These are phyloP conservation scores for Eulithis prunata DNA, from an alignment of 2,888 invertebrate species.

Conservation along the genomic window DNA sequence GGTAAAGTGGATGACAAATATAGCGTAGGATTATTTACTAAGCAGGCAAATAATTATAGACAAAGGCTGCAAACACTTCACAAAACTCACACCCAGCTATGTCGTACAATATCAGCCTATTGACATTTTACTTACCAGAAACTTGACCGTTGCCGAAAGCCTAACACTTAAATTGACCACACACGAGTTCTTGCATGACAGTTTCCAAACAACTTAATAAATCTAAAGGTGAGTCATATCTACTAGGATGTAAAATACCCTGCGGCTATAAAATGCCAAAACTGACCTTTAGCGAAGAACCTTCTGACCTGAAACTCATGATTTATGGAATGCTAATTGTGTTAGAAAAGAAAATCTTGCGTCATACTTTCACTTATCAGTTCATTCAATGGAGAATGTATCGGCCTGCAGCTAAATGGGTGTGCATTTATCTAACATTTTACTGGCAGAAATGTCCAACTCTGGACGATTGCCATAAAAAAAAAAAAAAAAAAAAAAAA, in stretches of 20 bases:
- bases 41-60: too few species aligned
- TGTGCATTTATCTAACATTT: too few species aligned
- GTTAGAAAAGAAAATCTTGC: conserved; percentile 32
- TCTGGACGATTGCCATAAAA: too few species aligned
- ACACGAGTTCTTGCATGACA: conserved; percentile 18
- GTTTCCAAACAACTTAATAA: conserved; percentile 14
- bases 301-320: conserved; percentile 36
- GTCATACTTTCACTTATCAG: conserved; percentile 32
- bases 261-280: conserved; percentile 26
- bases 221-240: conserved; percentile 27
- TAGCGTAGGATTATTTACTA: too few species aligned
- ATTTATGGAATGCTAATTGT: conserved; percentile 32
- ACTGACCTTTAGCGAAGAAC: conserved; percentile 34
- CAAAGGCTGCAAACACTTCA: too few species aligned
- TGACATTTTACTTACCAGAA: conserved; percentile 18
- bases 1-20: too few species aligned
- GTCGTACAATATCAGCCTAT: conserved; percentile 1
- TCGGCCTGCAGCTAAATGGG: neutral
- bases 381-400: conserved; percentile 9
- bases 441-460: too few species aligned
- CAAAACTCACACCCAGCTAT: too few species aligned
- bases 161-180: conserved; percentile 16
- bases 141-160: conserved; percentile 1
- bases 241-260: conserved; percentile 36
- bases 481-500: too few species aligned